Percentiles rank a stretch among this genome's conserved stretches.
Evolutionary conservation across 2,113 vertebrate species (phyloP).

Genomic region (Jacana jacana): DNA sequence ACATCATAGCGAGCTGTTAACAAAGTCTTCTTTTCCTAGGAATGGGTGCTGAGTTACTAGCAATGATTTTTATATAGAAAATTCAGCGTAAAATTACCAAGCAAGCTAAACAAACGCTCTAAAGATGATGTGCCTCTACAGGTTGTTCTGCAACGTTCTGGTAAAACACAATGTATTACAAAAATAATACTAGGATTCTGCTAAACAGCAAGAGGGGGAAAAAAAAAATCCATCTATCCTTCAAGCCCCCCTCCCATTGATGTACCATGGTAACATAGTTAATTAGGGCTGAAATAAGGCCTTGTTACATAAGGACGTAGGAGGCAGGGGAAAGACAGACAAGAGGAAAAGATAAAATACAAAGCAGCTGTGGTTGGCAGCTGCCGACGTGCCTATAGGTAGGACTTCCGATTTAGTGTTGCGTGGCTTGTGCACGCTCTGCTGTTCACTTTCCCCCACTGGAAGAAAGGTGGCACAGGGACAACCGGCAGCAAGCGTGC

Average conservation of each 20-base stretch:
- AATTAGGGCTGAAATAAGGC: neutral
- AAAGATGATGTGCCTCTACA: neutral
- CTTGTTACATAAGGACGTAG: neutral
- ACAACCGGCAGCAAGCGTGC: neutral
- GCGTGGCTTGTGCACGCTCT: fast-evolving
- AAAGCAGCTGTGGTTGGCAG: slow-evolving; percentile 10
- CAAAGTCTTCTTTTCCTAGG: neutral
- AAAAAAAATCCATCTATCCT: neutral
- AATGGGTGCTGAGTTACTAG: neutral
- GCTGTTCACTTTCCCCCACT: neutral
- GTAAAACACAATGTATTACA: neutral
- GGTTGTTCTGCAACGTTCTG: neutral
- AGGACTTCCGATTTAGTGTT: neutral
- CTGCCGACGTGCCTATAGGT: neutral
- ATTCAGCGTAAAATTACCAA: neutral
- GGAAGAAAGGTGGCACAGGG: neutral
- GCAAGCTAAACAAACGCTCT: neutral
- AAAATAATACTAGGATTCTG: neutral
- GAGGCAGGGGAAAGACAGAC: neutral
- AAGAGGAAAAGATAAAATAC: slow-evolving; percentile 5
- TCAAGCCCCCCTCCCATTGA: neutral
- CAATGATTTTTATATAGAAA: neutral
- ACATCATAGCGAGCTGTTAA: neutral
- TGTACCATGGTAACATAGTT: neutral
- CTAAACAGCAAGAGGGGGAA: neutral